phyloP scores from a whole-genome alignment of 2,113 vertebrate species.

The Sturnus vulgaris region DNA sequence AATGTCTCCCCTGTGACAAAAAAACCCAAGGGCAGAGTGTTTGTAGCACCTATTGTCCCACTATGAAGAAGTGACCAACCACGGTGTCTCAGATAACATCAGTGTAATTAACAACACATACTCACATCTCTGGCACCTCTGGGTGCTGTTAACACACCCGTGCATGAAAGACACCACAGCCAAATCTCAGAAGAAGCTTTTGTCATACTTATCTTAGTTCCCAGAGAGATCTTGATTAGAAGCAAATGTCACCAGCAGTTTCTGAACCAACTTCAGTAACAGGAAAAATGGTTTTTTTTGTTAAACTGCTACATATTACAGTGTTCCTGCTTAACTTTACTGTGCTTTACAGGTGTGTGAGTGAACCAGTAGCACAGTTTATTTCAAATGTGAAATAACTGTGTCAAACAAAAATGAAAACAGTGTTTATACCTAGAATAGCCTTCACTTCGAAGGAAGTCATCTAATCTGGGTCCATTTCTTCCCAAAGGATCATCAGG shows the following conservation, averaged over 20 bases:
- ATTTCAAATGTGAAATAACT: neutral
- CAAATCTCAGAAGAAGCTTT: neutral
- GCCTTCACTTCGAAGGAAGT: slow-evolving; percentile 81
- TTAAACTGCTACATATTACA: neutral
- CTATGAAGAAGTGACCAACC: neutral
- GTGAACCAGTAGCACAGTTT: neutral
- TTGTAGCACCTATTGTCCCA: neutral
- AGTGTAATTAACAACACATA: neutral
- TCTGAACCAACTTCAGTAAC: neutral
- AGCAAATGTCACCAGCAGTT: neutral
- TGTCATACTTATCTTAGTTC: neutral
- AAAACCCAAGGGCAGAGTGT: neutral
- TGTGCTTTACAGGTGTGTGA: neutral
- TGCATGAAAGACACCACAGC: neutral
- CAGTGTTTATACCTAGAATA: slow-evolving; percentile 68
- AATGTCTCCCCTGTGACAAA: neutral
- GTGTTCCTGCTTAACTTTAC: neutral
- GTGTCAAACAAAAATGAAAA: neutral
- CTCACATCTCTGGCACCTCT: neutral
- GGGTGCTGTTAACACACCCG: neutral
- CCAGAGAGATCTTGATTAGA: neutral
- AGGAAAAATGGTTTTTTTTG: neutral
- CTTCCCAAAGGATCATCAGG: slow-evolving; percentile 95
- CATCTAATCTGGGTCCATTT: slow-evolving; percentile 85
- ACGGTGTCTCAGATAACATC: neutral